Percentiles rank a stretch among this genome's conserved stretches.
phyloP scores from a whole-genome alignment of 2,888 invertebrate genomes.

The Temnothorax ravouxi region DNA sequence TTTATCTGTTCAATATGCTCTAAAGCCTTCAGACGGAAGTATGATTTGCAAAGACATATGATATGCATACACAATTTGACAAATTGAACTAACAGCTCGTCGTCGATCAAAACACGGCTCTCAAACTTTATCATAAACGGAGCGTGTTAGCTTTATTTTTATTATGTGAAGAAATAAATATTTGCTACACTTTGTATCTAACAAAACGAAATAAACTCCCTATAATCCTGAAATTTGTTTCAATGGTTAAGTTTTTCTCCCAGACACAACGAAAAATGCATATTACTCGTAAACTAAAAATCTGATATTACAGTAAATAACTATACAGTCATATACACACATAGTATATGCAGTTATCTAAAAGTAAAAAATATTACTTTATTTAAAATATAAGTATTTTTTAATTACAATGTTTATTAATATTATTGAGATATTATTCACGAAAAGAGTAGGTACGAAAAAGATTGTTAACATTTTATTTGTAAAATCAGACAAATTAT shows the following conservation, averaged over 20 bases:
- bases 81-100: not conserved
- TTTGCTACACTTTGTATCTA: not conserved
- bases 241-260: not conserved
- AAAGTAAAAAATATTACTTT: not conserved
- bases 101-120: not conserved
- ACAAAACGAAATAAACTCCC: not conserved
- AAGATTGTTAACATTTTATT: not conserved
- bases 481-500: not conserved
- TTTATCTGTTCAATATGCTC: not conserved
- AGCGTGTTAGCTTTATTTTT: not conserved
- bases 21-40: constrained; percentile 11
- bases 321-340: not conserved
- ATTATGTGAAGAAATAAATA: not conserved
- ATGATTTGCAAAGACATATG: not conserved
- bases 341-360: not conserved
- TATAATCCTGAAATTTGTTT: not conserved
- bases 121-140: not conserved
- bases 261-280: not conserved
- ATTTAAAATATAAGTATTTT: not conserved
- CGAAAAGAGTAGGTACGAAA: not conserved
- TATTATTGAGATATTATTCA: not conserved
- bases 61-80: not conserved
- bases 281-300: not conserved
- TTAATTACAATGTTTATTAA: not conserved
- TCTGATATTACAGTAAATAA: not conserved